A percentile compares a stretch with the other conserved stretches of the same genome.
phyloP scores from a whole-genome alignment of 2,113 vertebrate species.

The Talpa occidentalis region DNA sequence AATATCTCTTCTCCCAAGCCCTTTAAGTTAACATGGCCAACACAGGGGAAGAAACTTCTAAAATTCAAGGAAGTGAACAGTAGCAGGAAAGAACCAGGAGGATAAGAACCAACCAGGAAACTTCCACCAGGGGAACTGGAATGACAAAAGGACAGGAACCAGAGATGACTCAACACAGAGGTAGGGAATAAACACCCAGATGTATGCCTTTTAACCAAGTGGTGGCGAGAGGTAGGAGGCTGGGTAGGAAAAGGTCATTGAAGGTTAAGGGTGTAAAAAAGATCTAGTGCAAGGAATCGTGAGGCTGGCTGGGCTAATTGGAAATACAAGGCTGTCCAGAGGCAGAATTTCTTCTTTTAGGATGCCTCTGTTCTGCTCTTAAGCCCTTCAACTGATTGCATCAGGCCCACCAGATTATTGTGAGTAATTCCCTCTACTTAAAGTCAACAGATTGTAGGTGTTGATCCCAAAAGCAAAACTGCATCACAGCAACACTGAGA shows the following conservation, averaged over 20 bases:
- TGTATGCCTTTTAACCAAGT: not conserved
- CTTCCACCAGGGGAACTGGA: not conserved
- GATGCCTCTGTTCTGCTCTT: not conserved
- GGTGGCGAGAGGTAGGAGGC: not conserved
- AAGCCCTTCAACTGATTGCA: not conserved
- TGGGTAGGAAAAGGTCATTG: no score
- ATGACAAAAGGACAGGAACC: not conserved
- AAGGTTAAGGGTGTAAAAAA: not conserved
- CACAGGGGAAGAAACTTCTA: not conserved
- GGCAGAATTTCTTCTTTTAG: not conserved
- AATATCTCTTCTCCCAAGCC: not conserved
- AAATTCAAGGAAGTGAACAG: not conserved
- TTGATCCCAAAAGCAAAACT: not conserved
- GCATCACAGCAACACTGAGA: not conserved
- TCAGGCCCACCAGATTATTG: not conserved
- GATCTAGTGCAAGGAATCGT: not conserved
- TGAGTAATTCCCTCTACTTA: not conserved
- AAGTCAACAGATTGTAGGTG: not conserved
- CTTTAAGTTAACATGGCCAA: not conserved
- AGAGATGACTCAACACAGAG: not conserved
- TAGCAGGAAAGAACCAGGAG: not conserved
- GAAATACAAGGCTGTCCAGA: not conserved
- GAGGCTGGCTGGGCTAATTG: not conserved
- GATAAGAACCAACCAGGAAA: not conserved
- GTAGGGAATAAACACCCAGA: not conserved